Conservation (phyloP, 2,797 vertebrate species). For the Liparis tanakae region DNA sequence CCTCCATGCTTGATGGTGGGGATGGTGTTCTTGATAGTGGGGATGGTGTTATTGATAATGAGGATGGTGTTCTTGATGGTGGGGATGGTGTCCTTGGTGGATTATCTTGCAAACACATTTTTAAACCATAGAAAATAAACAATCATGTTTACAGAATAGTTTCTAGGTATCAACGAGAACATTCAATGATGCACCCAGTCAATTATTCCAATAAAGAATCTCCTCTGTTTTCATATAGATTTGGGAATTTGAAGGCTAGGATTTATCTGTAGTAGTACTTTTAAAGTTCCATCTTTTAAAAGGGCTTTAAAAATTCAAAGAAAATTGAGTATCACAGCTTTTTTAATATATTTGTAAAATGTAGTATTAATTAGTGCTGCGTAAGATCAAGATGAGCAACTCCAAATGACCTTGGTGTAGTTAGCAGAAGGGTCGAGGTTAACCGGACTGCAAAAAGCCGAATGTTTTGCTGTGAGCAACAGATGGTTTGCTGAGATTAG, state of each 20-base stretch:
- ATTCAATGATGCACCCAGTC: neutral
- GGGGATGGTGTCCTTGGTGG: no score
- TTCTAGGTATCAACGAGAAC: neutral
- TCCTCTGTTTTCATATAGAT: neutral
- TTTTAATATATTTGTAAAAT: constrained; percentile 1
- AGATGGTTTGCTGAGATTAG: constrained; percentile 69
- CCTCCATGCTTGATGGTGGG: no score
- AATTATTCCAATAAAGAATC: neutral
- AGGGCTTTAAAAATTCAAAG: neutral
- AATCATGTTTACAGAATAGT: neutral
- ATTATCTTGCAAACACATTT: neutral
- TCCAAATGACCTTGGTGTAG: constrained; percentile 12
- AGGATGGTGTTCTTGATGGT: no score
- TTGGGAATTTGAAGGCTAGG: neutral
- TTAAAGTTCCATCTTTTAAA: neutral
- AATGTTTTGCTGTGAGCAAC: constrained; percentile 47
- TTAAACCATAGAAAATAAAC: neutral
- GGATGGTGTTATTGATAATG: no score
- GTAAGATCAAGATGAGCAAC: constrained; percentile 4
- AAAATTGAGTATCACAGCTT: neutral
- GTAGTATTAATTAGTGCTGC: neutral
- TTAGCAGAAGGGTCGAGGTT: constrained; percentile 39
- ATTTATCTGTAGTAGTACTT: neutral
- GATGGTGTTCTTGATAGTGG: no score
- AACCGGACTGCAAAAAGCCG: constrained; percentile 9